phyloP scores from a whole-genome alignment of 2,797 vertebrate species.

The Mallotus villosus region DNA sequence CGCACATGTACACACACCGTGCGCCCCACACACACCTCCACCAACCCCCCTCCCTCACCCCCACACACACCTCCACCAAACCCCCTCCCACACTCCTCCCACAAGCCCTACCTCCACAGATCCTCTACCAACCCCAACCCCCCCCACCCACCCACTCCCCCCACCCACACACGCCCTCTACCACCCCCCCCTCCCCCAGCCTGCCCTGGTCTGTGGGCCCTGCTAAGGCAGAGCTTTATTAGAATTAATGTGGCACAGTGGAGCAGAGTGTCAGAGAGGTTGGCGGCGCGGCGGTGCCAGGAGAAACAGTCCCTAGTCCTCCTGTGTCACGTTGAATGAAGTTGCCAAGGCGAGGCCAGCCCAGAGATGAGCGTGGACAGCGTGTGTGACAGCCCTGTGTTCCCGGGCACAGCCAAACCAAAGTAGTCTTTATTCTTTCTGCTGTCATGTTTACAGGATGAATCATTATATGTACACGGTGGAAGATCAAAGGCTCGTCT shows the following conservation, averaged over 20 bases:
- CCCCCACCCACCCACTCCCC: too few species aligned
- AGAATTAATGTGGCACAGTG: constrained; percentile 85
- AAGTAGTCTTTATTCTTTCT: constrained; percentile 79
- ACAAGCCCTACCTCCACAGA: too few species aligned
- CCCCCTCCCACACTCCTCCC: too few species aligned
- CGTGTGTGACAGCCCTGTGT: constrained; percentile 76
- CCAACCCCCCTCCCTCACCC: too few species aligned
- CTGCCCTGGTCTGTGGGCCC: constrained; percentile 67
- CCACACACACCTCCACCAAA: too few species aligned
- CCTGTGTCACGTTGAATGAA: constrained; percentile 82
- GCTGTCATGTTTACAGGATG: constrained; percentile 72
- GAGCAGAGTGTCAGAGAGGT: constrained; percentile 73
- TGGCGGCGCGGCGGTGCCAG: constrained; percentile 69
- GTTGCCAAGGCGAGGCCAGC: constrained; percentile 52
- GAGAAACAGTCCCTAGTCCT: constrained; percentile 79
- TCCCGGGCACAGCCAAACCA: constrained; percentile 65
- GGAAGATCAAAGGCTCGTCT: constrained; percentile 27
- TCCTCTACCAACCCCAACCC: too few species aligned
- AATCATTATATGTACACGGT: constrained; percentile 60
- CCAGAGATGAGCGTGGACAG: constrained; percentile 76
- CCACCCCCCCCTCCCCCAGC: constrained; percentile 50
- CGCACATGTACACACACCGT: too few species aligned
- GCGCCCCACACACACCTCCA: too few species aligned
- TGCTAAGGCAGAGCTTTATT: constrained; percentile 78
- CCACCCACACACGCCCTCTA: constrained; percentile 66